Evolutionary conservation across 2,113 vertebrate species (phyloP), one percentile per base, ranked within the genome.

Genomic region (Anguilla japonica): DNA sequence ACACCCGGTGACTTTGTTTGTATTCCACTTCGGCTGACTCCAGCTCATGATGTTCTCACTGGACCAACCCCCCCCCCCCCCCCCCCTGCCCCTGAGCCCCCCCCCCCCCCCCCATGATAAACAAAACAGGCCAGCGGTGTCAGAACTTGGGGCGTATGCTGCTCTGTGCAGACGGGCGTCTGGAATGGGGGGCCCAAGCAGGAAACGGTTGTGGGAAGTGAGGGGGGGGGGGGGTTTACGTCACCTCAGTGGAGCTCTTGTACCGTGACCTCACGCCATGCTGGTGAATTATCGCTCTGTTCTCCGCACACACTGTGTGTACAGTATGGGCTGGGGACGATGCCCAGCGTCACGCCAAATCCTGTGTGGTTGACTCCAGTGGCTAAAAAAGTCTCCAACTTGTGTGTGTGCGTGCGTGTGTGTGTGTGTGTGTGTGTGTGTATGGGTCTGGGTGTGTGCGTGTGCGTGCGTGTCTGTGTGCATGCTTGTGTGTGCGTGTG

Each of bases 1-100:
- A 4, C 43, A 22, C 5, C 80, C 41, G 34, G 75, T 41, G 86
- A 78, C 67, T 3, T 5, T 91, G 87, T 91, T 93, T 91, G 53
- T 89, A 83, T 89, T 91, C 83, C 87, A 86, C 83, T 86, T 87
- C 83, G 82, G 43, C 82, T 63, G 40, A 56, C 22, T 43, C 63
- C 22, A 20, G 34, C 43, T 46, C 43, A 9, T 46, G 9, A 9
- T 46, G 1, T 5, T 46, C 43, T 5, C 9, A 9, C 43, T 9
- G 9, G 9, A 46, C 5, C 4, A 0, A 5, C 43, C 43, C 43
- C 3, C 3, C 60, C 9, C 5, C 40, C 3, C 41, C 16, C 18
- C 7, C 13, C 16, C 4, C 6, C 39, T 13, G 1, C 15, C 46
- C 29, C 34, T 83, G 82, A 83, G 56, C 43, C 43, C 43, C 0